Percentiles rank a stretch among this genome's conserved stretches.
These are phyloP conservation scores for Syncerus caffer DNA, from an alignment of 2,797 vertebrate species.

Conservation along the genomic window DNA sequence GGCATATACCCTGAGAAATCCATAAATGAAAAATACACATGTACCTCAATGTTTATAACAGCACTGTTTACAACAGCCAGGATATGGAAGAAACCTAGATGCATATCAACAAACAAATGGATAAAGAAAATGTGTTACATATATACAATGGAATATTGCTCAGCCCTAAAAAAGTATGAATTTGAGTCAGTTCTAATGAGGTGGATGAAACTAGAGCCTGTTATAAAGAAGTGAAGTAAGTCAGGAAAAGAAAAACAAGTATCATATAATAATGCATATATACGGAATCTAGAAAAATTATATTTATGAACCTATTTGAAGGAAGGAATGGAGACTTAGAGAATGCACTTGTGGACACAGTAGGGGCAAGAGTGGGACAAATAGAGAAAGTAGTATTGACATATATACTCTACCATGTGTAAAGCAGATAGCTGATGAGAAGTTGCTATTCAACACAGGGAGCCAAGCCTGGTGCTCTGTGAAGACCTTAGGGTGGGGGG, in stretches of 20 bases:
- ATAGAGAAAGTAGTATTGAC: not conserved
- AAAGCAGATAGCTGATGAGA: not conserved
- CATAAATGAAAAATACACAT: not conserved
- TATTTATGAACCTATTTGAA: not conserved
- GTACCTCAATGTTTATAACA: not conserved
- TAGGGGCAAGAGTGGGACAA: not conserved
- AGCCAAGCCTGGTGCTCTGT: not conserved
- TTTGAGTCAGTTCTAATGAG: not conserved
- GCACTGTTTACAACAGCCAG: not conserved
- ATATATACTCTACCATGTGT: not conserved
- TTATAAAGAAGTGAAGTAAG: not conserved
- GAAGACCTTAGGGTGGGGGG: not conserved
- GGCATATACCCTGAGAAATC: not conserved
- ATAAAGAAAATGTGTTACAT: not conserved
- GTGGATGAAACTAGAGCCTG: not conserved
- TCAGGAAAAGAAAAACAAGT: not conserved
- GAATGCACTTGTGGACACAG: not conserved
- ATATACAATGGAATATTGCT: not conserved
- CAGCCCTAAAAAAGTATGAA: not conserved
- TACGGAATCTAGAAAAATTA: not conserved
- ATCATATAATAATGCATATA: not conserved
- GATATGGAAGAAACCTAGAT: not conserved
- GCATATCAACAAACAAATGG: not conserved
- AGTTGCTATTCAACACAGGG: not conserved
- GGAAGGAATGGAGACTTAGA: not conserved